Conservation (phyloP, 2,888 invertebrate species). For the Spilosoma lubricipeda region DNA sequence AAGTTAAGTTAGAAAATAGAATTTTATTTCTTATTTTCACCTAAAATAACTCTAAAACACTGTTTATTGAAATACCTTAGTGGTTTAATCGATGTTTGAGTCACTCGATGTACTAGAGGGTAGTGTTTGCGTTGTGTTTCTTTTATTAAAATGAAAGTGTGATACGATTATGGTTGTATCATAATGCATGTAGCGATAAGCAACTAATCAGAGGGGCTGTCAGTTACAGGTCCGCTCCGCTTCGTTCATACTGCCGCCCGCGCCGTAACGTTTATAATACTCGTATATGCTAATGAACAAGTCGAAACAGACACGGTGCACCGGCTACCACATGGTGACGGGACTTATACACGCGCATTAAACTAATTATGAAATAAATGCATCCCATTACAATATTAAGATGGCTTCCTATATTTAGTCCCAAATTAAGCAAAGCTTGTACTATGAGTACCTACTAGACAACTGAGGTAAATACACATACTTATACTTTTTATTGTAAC, state of each 20-base stretch:
- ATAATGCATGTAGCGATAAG: conserved; percentile 28
- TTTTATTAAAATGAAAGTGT: conserved; percentile 12
- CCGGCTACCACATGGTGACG: neutral
- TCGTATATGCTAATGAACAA: conserved; percentile 21
- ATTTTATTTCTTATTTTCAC: neutral
- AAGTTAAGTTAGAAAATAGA: neutral
- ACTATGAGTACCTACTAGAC: too few relatives aligned
- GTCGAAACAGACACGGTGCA: neutral
- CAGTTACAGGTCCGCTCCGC: conserved; percentile 24
- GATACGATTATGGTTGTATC: conserved; percentile 19
- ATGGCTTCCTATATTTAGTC: too few relatives aligned
- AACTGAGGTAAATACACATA: too few relatives aligned
- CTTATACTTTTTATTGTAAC: too few relatives aligned
- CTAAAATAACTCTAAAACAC: neutral
- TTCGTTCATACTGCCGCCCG: conserved; percentile 22
- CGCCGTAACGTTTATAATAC: conserved; percentile 14
- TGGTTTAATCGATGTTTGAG: neutral
- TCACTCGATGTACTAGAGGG: neutral
- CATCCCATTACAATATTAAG: neutral
- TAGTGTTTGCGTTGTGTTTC: neutral
- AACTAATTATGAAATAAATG: neutral
- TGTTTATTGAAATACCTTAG: too few relatives aligned
- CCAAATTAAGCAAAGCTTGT: too few relatives aligned
- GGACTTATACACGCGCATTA: too few relatives aligned
- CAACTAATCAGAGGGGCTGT: conserved; percentile 29